Evolutionary conservation across 2,797 vertebrate species (phyloP).

Genomic region (Triplophysa bombifrons): DNA sequence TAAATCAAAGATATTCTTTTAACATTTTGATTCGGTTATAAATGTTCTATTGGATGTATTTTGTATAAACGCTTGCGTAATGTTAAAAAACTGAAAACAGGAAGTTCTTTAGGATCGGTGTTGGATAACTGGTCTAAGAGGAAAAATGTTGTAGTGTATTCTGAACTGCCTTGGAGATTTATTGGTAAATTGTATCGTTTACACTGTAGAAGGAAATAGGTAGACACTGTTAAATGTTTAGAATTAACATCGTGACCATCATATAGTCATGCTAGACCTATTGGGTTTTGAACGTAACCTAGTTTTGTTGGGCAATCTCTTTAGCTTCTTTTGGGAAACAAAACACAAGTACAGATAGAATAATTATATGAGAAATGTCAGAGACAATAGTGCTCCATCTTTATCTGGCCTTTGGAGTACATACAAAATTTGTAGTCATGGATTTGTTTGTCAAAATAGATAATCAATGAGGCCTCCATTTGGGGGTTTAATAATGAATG

Average conservation of each 20-base stretch:
- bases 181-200: not conserved
- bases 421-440: conserved; percentile 28
- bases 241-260: not conserved
- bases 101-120: too few species aligned
- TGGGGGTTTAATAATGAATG: conserved; percentile 51
- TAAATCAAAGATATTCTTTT: too few species aligned
- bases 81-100: too few species aligned
- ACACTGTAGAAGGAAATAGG: not conserved
- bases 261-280: not conserved
- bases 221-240: not conserved
- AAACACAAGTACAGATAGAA: not conserved
- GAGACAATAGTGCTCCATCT: conserved; percentile 4
- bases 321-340: not conserved
- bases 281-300: not conserved
- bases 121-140: not conserved
- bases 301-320: not conserved
- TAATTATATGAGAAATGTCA: not conserved
- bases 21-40: too few species aligned
- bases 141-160: not conserved
- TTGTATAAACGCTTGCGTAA: too few species aligned
- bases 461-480: conserved; percentile 25
- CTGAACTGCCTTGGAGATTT: not conserved
- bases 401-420: conserved; percentile 19
- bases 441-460: conserved; percentile 39
- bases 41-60: too few species aligned